Evolutionary conservation across 2,797 vertebrate species (phyloP), one percentile per base, ranked within the genome.

Genomic region (Phrynocephalus forsythii): DNA sequence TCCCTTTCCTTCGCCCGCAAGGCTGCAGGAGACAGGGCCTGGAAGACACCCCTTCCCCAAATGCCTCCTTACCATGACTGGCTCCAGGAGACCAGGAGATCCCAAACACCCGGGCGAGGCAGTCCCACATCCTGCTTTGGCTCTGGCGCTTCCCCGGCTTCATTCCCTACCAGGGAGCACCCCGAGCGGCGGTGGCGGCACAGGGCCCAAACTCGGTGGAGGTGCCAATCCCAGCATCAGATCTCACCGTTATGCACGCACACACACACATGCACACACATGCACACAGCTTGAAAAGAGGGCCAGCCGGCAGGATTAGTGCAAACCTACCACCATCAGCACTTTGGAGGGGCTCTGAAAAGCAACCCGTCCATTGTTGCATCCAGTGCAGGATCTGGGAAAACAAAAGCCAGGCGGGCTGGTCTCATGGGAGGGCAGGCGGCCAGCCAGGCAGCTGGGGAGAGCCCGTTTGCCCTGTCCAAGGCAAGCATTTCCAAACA

Each of bases 271-370:
- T 28, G 13, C 85, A 79, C 30, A 22, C 68, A 6, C 30, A 38
- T 3, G 16, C 52, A 38, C 16, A 16, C 26, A 10, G 68, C 15
- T 3, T 75, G 77, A 75, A 75, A 80, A 80, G 82, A 82, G 60
- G 73, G 68, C 68, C 33, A 1, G 33, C 73, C 44, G 3, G 66
- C 60, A 16, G 73, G 88, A 78, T 86, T 83, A 83, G 67, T 2
- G 44, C 85, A 72, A 86, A 48, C 60, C 80, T 63, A 63, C 60
- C 44, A 6, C 44, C 15, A 69, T 89, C 80, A 86, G 88, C 85
- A 83, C 30, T 83, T 86, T 82, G 86, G 86, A 71, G 56, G 22
- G 86, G 78, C 33, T 60, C 44, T 78, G 71, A 3, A 48, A 11
- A 63, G 73, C 79, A 5, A 5, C 13, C 30, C 13, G 24, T 28